Percentiles rank a stretch among this genome's conserved stretches.
Conservation (phyloP, 2,888 invertebrate species). For the Brachylomia viminalis region DNA sequence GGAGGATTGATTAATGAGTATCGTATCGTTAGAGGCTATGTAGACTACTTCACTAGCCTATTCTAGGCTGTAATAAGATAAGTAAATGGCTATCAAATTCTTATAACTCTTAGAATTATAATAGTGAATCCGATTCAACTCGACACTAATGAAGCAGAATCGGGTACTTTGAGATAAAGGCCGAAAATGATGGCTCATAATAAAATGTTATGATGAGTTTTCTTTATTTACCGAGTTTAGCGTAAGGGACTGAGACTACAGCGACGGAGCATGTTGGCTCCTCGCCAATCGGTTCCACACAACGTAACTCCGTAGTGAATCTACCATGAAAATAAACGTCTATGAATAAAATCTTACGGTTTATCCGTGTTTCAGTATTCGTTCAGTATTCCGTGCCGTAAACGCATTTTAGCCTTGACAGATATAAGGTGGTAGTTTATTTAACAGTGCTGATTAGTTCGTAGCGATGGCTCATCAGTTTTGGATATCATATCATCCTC, state of each 20-base stretch:
- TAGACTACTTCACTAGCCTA: neutral
- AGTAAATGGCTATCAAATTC: neutral
- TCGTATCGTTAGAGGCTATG: neutral
- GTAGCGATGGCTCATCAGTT: slow-evolving; percentile 95
- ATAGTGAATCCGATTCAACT: neutral
- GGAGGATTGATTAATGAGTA: neutral
- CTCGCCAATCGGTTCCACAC: slow-evolving; percentile 79
- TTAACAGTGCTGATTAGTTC: slow-evolving; percentile 46
- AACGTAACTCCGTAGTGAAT: slow-evolving; percentile 74
- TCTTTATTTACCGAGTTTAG: slow-evolving; percentile 16
- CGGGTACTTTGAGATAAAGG: neutral
- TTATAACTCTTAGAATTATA: neutral
- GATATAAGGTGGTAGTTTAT: slow-evolving; percentile 24
- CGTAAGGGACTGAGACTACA: slow-evolving; percentile 30
- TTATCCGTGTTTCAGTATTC: slow-evolving; percentile 75
- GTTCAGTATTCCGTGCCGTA: slow-evolving; percentile 64
- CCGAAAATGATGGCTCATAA: neutral
- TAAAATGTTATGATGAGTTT: neutral
- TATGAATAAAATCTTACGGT: slow-evolving; percentile 86
- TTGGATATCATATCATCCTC: slow-evolving; percentile 96
- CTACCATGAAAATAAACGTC: slow-evolving; percentile 87
- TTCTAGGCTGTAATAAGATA: neutral
- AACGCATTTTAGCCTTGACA: slow-evolving; percentile 61
- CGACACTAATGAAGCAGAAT: neutral
- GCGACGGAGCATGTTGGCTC: slow-evolving; percentile 72